Base-by-base conservation (phyloP, 1,140 invertebrate genomes). In the Liolophura sinensis region DNA sequence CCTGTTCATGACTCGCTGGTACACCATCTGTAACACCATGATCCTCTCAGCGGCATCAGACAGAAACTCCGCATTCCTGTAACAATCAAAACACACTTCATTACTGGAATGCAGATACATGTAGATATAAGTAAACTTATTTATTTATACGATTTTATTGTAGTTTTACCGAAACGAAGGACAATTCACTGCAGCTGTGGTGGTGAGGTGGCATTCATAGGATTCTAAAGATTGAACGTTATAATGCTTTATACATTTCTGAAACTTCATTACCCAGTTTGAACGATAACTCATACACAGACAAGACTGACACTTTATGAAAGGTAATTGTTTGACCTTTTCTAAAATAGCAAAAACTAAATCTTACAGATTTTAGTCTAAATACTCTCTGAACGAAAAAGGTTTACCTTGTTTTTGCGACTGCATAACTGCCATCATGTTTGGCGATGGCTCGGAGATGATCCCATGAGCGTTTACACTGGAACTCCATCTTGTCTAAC, bases 391-490 rank as follows among this genome's bases (percentile, higher is more conserved):
- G 3, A 3, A 40, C 3, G 31, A 40, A 9, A 40, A 40, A 40
- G 31, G 31, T 9, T 40, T 40, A 40, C 31, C 31, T 40, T 40
- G 31, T 40, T 40, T 40, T 40, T 40, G 31, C 31, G 9, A 40
- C 31, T 40, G 31, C 31, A 9, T 40, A 92, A 46, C 86, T 85
- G 25, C 93, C 92, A 78, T 98, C 96, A 82, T 98, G 95, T 83
- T 99, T 99, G 7, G 93, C 91, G 67, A 99, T 95, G 40, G 93
- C 88, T 86, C 97, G 96, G 68, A 99, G 88, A 84, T 98, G 93
- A 84, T 99, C 96, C 93, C 96, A 99, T 0, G 95, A 97, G 15
- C 92, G 90, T 83, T 98, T 99, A 85, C 97, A 99, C 80, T 99
- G 97, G 24, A 88, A 87, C 85, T 99, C 96, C 77, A 99, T 88